Evolutionary conservation across 2,797 vertebrate genomes (phyloP).

Genomic region (Coendou prehensilis): DNA sequence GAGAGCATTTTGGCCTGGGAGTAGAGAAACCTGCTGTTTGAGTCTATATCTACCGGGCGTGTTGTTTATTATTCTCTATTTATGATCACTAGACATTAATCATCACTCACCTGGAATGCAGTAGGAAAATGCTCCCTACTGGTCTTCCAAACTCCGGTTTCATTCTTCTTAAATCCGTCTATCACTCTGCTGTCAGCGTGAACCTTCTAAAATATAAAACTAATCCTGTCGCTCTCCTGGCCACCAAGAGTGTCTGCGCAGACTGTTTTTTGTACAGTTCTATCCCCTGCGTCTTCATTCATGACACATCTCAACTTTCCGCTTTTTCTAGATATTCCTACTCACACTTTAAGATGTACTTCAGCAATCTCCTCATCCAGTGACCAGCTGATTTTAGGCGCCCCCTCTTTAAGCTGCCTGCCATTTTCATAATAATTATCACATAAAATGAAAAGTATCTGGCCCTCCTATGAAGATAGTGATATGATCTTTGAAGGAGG

Average conservation of each 20-base stretch:
- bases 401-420: background rate
- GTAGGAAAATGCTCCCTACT: slow-evolving; percentile 16
- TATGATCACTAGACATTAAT: slow-evolving; percentile 23
- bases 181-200: background rate
- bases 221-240: background rate
- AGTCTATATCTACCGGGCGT: background rate
- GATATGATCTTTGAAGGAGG: background rate
- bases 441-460: background rate
- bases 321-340: background rate
- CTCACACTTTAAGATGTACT: background rate
- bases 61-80: slow-evolving; percentile 19
- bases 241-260: background rate
- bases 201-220: slow-evolving; percentile 53
- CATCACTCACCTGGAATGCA: slow-evolving; percentile 1
- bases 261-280: background rate
- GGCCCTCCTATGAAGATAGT: background rate
- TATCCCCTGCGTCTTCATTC: background rate
- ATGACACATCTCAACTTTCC: slow-evolving; percentile 24
- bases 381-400: background rate
- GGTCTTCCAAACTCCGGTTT: slow-evolving; percentile 22
- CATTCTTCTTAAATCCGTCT: slow-evolving; percentile 49
- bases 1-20: background rate
- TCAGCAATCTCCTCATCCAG: background rate
- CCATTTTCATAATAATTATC: background rate
- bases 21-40: background rate